These are phyloP conservation scores for Toxostoma redivivum DNA, from an alignment of 2,113 vertebrate species.

Conservation along the genomic window DNA sequence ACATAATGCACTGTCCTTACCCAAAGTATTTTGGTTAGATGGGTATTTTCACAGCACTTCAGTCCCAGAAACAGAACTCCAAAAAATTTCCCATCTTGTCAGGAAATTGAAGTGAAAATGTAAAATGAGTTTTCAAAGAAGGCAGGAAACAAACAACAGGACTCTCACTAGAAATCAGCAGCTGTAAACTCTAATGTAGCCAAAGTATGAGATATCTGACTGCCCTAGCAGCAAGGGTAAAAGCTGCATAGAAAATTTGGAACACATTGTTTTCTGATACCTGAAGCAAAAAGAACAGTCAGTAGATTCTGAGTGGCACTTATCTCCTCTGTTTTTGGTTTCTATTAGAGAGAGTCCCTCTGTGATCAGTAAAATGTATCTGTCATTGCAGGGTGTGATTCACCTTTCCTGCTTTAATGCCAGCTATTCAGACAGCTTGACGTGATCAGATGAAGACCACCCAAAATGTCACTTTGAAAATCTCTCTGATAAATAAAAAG, in stretches of 20 bases:
- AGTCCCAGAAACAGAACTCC: background rate
- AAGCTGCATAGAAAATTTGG: background rate
- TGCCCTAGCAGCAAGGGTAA: background rate
- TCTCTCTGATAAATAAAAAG: background rate
- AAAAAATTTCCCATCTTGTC: background rate
- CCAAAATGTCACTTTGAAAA: background rate
- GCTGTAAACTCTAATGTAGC: background rate
- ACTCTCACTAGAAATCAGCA: background rate
- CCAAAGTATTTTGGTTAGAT: background rate
- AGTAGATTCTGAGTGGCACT: background rate
- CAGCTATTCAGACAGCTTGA: background rate
- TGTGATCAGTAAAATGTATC: background rate
- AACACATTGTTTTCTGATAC: background rate
- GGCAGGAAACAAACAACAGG: background rate
- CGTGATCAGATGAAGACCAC: background rate
- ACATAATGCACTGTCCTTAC: background rate
- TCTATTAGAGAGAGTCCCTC: background rate
- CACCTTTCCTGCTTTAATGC: background rate
- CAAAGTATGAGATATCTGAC: background rate
- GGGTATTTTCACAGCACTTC: background rate
- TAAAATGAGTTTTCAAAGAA: background rate
- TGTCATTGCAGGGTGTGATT: background rate
- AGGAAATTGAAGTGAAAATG: background rate
- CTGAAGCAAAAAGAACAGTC: background rate
- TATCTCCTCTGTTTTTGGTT: background rate